Evolutionary conservation across 23 tunicate genomes (phyloP).

Genomic region (Corella eumyota): DNA sequence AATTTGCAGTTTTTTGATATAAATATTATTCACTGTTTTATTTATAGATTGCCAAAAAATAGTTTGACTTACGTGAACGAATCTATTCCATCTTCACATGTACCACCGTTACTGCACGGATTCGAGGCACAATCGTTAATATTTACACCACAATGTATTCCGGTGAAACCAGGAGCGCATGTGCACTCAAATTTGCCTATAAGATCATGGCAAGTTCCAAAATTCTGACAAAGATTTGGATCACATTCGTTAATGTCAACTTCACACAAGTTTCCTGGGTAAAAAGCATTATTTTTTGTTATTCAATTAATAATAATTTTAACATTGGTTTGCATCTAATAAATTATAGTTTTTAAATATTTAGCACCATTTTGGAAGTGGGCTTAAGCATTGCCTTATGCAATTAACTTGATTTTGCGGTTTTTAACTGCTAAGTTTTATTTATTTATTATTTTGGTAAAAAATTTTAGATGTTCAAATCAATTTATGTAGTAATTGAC

Average conservation of each 20-base stretch:
- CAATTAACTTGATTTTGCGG: no score
- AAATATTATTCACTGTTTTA: no score
- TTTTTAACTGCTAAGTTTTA: no score
- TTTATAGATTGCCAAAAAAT: no score
- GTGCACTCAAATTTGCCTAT: slow-evolving; percentile 3
- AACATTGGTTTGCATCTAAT: no score
- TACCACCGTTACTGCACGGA: slow-evolving; percentile 44
- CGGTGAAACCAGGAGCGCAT: slow-evolving; percentile 18
- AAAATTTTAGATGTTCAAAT: no score
- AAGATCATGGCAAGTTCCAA: slow-evolving; percentile 1
- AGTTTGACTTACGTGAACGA: slow-evolving; percentile 32
- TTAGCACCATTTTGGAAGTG: no score
- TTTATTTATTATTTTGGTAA: no score
- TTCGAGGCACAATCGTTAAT: slow-evolving; percentile 57
- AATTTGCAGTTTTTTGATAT: no score
- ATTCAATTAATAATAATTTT: background rate
- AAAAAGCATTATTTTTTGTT: background rate
- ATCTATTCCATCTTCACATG: slow-evolving; percentile 36
- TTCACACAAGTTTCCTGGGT: slow-evolving; percentile 8
- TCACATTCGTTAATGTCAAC: slow-evolving; percentile 52
- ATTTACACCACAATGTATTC: slow-evolving; percentile 38
- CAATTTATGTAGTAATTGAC: no score
- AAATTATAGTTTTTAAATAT: no score
- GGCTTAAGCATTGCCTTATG: no score
- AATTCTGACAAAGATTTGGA: slow-evolving; percentile 1